Base-by-base conservation (phyloP, 2,797 vertebrate species). In the Pteropus rufus region DNA sequence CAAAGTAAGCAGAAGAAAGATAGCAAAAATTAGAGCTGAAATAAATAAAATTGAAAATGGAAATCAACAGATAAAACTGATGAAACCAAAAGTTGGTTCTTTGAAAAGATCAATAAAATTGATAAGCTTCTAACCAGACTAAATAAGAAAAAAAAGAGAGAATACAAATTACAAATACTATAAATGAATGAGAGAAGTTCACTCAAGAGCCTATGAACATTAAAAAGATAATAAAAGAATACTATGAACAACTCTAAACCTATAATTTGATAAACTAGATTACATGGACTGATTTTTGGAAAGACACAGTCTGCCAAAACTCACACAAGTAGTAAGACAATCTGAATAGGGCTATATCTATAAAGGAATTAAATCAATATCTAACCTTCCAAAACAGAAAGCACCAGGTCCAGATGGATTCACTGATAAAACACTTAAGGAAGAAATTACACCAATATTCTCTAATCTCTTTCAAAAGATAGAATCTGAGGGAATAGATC, bases 1-100 rank as follows among this genome's bases (percentile, higher is more conserved):
- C 54, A 96, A 93, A 70, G 5, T 46, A 86, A 93, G 67, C 39
- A 81, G 31, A 76, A 89, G 76, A 64, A 89, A 91, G 93, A 44
- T 6, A 54, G 41, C 23, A 93, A 87, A 77, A 75, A 41, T 54
- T 39, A 44, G 23, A 89, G 34, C 26, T 70, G 36, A 88, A 92
- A 75, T 73, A 11, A 54, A 83, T 72, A 96, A 96, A 79, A 80
- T 54, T 56, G 1, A 90, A 87, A 73, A 80, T 24, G 19, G 31
- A 90, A 84, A 69, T 65, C 52, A 82, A 72, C 9, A 84, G 14
- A 72, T 29, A 69, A 84, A 81, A 64, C 41, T 8, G 69, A 21
- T 82, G 31, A 52, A 64, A 34, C 10, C 21, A 58, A 65, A 93
- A 60, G 9, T 19, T 56, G 2, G 1, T 72, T 83, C 31, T 84